Base-by-base conservation (phyloP, 2,888 invertebrate species). In the Teleiodes luculella region DNA sequence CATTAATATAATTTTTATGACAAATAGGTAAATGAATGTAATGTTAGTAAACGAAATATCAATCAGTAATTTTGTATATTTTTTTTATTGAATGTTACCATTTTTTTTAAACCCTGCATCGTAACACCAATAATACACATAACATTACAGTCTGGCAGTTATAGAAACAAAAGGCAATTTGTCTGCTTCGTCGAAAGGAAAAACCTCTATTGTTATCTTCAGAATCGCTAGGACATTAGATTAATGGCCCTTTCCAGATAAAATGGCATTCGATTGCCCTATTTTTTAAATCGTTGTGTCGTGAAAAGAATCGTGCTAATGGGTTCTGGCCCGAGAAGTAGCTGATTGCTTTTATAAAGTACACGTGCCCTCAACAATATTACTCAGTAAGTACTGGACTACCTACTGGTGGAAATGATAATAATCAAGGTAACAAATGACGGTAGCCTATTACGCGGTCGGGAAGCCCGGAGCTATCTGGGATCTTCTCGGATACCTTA, bases 211-310 rank as follows among this genome's bases (percentile, higher is more conserved):
- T 49, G 49, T 33, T 47, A 43, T 43, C 39, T 13, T 4, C 31
- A 14, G 31, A n/a, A 52, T 30, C 43, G 43, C 16, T 30, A 31
- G 31, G 39, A 48, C 53, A 53, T 53, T 53, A 48, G 53, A 53
- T 53, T 39, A 53, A 53, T 53, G 53, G 47, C 20, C 3, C 28
- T 28, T 37, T 37, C 13, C 28, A 46, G 53, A 53, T 47, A 47
- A 53, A 47, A 39, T 13, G 30, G 51, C 53, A 36, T 37, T 53
- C 46, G 46, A 53, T 53, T 37, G 45, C 16, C 52, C 52, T 52
- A 45, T 52, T 46, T 52, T 52, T 35, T 24, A 18, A 39, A 30
- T 16, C 47, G 33, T 30, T 47, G 47, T 33, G 16, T 33, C 18
- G 28, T 13, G 45, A 20, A 7, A 41, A 41, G 18, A 41, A 24